Percentiles rank a stretch among this genome's conserved stretches.
Evolutionary conservation across 2,888 invertebrate species (phyloP).

Genomic region (Apamea anceps): DNA sequence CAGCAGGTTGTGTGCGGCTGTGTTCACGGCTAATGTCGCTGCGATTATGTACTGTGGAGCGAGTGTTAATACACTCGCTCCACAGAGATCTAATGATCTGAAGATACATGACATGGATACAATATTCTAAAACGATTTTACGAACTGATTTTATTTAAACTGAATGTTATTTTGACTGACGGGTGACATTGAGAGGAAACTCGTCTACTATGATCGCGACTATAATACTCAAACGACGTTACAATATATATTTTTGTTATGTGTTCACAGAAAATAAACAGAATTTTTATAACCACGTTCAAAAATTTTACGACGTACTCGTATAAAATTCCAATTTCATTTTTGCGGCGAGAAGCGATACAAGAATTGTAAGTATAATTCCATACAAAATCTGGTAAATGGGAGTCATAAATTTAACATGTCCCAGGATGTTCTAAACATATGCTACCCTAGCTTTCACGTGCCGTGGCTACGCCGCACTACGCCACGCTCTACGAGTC

Average conservation of each 20-base stretch:
- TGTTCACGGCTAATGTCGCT: constrained; percentile 3
- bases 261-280: constrained; percentile 4
- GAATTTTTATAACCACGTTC: constrained; percentile 14
- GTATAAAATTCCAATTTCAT: constrained; percentile 41
- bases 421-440: constrained; percentile 61
- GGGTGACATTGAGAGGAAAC: not conserved
- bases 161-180: not conserved
- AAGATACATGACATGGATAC: not conserved
- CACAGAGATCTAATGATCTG: too few relatives aligned
- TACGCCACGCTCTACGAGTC: constrained; percentile 72
- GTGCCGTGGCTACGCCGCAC: constrained; percentile 67
- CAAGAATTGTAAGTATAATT: constrained; percentile 45
- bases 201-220: not conserved
- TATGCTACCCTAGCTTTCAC: constrained; percentile 67
- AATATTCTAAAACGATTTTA: not conserved
- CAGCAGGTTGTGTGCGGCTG: constrained; percentile 12
- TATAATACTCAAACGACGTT: not conserved
- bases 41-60: not conserved
- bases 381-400: constrained; percentile 53
- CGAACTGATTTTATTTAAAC: not conserved
- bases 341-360: constrained; percentile 26
- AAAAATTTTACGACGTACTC: constrained; percentile 13
- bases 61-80: too few relatives aligned
- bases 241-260: not conserved
- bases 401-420: constrained; percentile 60